Base-by-base conservation (phyloP, 2,888 invertebrate genomes). In the Prenolepis imparis region DNA sequence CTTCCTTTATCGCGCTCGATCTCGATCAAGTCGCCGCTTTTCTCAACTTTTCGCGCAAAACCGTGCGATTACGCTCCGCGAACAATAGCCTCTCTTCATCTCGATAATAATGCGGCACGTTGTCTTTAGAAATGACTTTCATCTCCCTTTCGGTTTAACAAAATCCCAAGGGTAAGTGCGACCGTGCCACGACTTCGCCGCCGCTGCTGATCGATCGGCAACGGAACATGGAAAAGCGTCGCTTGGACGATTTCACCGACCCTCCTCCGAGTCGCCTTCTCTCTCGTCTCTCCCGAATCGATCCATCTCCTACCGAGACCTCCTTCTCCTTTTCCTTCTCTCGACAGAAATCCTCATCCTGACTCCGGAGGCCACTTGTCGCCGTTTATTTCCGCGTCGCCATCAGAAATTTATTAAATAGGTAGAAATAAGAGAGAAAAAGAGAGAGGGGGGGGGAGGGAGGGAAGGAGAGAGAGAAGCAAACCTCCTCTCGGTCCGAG, bases 161-260 rank as follows among this genome's bases (percentile, higher is more conserved):
- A 78, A 59, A 8, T 74, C 61, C 39, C 59, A 59, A 61, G 78
- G 41, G 61, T 68, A 78, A 77, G 48, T 64, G 52, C 24, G 61
- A 66, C 21, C 66, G 67, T 21, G 78, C 39, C n/a, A n/a, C n/a
- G n/a, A 78, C 36, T 59, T 82, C 12, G 68, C 36, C 15, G 24
- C 12, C 24, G 61, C 24, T 28, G 61, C 41, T 63, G 80, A 83
- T 83, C 83, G 80, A 83, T 83, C 70, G 63, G 67, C 81, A 68
- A 44, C 68, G 78, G 61, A 78, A 74, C 84, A 77, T 63, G 81
- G 63, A 68, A 77, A 82, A 84, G 68, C 64, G 81, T 68, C 67
- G 81, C 66, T 68, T 74, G 87, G 24, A 86, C 64, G 68, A 80
- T 82, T 64, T 67, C 52, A 36, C 68, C 63, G 36, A 28, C 64